Evolutionary conservation across 2,888 invertebrate genomes (phyloP).

Genomic region (Rhagophthalmus giganteus): DNA sequence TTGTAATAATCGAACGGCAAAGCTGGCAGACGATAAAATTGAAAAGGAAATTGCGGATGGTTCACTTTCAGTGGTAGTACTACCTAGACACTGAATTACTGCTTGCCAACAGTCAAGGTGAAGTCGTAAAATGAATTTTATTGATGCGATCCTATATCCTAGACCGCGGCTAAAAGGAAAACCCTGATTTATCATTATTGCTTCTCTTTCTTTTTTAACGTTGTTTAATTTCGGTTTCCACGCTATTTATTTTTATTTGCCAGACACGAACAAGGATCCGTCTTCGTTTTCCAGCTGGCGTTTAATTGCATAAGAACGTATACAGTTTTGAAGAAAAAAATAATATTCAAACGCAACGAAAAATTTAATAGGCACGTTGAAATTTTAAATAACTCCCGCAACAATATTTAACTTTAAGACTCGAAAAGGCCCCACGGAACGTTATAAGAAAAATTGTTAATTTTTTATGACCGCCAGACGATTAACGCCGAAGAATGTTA

Average conservation of each 20-base stretch:
- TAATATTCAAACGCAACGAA: neutral
- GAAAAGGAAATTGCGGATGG: conserved; percentile 4
- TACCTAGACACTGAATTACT: conserved; percentile 9
- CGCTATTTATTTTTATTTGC: neutral
- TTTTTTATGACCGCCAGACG: no score
- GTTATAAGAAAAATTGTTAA: no score
- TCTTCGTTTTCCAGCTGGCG: no score
- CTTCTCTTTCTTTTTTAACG: neutral
- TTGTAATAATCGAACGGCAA: no score
- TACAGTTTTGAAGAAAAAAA: no score
- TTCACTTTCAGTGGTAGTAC: neutral
- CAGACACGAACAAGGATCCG: neutral
- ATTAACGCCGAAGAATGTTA: no score
- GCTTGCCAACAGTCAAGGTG: conserved; percentile 8
- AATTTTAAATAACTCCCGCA: no score
- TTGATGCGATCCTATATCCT: conserved; percentile 12
- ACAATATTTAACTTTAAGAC: no score
- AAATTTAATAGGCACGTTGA: neutral
- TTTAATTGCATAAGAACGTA: no score
- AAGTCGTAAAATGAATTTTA: conserved; percentile 19
- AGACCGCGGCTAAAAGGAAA: conserved; percentile 11
- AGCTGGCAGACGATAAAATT: no score
- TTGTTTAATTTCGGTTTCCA: neutral
- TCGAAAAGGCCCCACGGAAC: no score
- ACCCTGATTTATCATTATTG: conserved; percentile 19